Conservation (phyloP, 2,888 invertebrate genomes). For the Ceraclea dissimilis region DNA sequence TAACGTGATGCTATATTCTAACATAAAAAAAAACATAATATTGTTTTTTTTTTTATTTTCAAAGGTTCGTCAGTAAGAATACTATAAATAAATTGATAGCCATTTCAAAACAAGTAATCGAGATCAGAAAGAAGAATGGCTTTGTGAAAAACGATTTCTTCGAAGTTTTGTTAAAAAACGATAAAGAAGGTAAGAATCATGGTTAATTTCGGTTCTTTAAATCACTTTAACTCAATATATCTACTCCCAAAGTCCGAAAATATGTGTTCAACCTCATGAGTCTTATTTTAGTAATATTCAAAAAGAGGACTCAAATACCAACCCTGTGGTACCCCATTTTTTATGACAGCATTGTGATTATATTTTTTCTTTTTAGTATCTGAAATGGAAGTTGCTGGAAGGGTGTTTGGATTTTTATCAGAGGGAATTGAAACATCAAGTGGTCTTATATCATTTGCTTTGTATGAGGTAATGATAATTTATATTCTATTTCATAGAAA, state of each 20-base stretch:
- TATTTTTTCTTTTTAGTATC: constrained; percentile 7
- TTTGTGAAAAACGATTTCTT: constrained; percentile 14
- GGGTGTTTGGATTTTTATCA: constrained; percentile 17
- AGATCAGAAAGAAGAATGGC: constrained; percentile 8
- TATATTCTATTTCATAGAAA: too few species aligned
- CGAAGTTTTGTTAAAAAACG: constrained; percentile 6
- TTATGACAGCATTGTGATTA: neutral
- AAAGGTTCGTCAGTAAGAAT: constrained; percentile 14
- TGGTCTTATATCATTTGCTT: constrained; percentile 10
- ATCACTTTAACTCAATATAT: too few species aligned
- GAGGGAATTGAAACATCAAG: constrained; percentile 20
- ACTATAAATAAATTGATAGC: constrained; percentile 5
- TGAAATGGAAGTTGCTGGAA: constrained; percentile 9
- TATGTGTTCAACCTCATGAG: too few species aligned
- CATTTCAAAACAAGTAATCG: constrained; percentile 10
- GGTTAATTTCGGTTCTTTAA: too few species aligned
- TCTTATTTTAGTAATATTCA: too few species aligned
- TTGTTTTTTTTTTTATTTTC: neutral
- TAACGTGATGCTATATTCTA: too few species aligned
- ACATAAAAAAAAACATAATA: too few species aligned
- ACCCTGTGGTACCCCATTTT: neutral
- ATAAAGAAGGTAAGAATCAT: too few species aligned
- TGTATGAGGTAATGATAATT: constrained; percentile 13
- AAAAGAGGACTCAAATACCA: too few species aligned
- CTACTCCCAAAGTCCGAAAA: too few species aligned